A percentile compares a stretch with the other conserved stretches of the same genome.
These are phyloP conservation scores for Drosophila pruinosa DNA, from an alignment of 1,140 invertebrate species.

Conservation along the genomic window DNA sequence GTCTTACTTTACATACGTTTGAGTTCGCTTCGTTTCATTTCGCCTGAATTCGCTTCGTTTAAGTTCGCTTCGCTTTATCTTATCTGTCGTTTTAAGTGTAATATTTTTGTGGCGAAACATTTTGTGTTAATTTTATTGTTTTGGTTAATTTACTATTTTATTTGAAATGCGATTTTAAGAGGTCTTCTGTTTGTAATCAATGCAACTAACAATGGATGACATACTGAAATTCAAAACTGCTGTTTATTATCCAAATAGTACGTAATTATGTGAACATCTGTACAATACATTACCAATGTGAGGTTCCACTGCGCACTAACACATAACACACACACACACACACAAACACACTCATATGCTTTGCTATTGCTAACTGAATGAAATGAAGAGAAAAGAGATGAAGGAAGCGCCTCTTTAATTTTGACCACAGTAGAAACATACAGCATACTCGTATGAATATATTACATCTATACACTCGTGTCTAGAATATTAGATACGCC, in stretches of 20 bases:
- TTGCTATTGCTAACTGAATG: constrained; percentile 17
- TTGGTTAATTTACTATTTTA: constrained; percentile 3
- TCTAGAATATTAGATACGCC: constrained; percentile 23
- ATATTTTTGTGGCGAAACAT: background rate
- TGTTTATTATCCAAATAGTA: constrained; percentile 4
- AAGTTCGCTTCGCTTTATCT: background rate
- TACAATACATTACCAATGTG: constrained; percentile 20
- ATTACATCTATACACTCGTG: background rate
- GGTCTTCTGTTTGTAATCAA: constrained; percentile 34
- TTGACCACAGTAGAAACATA: background rate
- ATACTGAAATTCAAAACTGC: background rate
- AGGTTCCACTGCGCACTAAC: constrained; percentile 69
- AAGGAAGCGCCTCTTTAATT: background rate
- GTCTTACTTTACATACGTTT: constrained; percentile 34
- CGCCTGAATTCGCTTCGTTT: constrained; percentile 8
- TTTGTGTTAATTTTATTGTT: background rate
- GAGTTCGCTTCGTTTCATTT: constrained; percentile 17
- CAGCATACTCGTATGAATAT: background rate
- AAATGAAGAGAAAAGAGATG: constrained; percentile 1
- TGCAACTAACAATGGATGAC: constrained; percentile 26
- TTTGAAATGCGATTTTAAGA: constrained; percentile 47
- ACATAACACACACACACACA: constrained; percentile 21
- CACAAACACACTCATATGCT: constrained; percentile 43
- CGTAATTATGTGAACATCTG: background rate
- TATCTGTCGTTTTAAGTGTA: background rate